phyloP scores from a whole-genome alignment of 2,113 vertebrate genomes.

The Corythaixoides concolor region DNA sequence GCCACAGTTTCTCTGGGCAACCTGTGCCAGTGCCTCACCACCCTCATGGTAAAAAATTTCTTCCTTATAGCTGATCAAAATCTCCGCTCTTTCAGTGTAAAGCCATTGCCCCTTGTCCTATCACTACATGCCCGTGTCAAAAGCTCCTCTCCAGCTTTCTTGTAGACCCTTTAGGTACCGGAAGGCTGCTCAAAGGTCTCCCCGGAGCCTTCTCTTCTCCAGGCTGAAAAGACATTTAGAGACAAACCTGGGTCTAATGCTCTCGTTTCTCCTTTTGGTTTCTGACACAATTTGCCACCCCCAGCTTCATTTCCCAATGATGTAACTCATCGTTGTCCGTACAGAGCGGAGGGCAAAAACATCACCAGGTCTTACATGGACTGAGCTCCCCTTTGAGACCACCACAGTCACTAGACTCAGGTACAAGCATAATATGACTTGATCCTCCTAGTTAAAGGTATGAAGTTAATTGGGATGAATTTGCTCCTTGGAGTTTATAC shows the following conservation, averaged over 20 bases:
- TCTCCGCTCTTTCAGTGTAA: too few species aligned
- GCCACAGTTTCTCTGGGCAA: too few species aligned
- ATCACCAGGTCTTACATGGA: neutral
- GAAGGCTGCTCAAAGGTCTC: too few species aligned
- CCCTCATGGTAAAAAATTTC: too few species aligned
- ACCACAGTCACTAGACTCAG: neutral
- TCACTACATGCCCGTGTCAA: too few species aligned
- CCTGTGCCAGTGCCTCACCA: too few species aligned
- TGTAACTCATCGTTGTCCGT: accelerated
- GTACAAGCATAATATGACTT: accelerated
- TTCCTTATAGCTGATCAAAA: too few species aligned
- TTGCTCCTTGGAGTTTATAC: neutral
- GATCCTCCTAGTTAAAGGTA: neutral
- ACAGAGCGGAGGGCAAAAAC: neutral
- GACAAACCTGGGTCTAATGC: neutral
- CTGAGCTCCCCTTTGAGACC: neutral
- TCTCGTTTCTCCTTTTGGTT: neutral
- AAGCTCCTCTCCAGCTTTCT: too few species aligned
- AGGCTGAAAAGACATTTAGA: too few species aligned
- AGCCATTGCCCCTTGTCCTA: too few species aligned
- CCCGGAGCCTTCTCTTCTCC: too few species aligned
- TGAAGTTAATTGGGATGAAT: neutral
- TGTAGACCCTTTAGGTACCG: too few species aligned
- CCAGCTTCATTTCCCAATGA: neutral
- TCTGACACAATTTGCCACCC: neutral